Conservation (phyloP, 1,140 invertebrate genomes). For the Lethrus apterus region DNA sequence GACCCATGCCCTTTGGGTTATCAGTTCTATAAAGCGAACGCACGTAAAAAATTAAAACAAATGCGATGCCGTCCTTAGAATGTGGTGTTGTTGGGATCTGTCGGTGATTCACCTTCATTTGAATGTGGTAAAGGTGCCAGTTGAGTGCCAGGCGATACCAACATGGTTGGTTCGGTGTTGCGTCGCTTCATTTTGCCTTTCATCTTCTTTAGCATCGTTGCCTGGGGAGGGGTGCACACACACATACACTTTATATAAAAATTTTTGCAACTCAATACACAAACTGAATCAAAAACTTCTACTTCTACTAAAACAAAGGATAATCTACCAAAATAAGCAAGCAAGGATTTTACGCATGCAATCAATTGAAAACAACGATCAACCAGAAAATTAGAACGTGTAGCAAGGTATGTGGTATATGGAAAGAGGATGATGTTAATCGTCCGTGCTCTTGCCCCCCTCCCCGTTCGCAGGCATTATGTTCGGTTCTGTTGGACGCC, state of each 20-base stretch:
- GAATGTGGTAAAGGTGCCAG: conserved; percentile 45
- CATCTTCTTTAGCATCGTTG: conserved; percentile 82
- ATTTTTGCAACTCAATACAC: conserved; percentile 5
- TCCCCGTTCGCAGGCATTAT: conserved; percentile 62
- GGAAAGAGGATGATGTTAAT: conserved; percentile 31
- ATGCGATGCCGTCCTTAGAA: conserved; percentile 30
- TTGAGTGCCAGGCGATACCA: conserved; percentile 59
- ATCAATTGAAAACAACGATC: too few species aligned
- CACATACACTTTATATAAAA: conserved; percentile 6
- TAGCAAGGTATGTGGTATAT: too few species aligned
- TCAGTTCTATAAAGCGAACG: too few species aligned
- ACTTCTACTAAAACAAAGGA: not conserved
- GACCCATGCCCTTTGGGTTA: too few species aligned
- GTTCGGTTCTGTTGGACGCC: conserved; percentile 79
- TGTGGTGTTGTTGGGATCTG: conserved; percentile 38
- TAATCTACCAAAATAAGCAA: not conserved
- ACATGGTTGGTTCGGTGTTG: conserved; percentile 86
- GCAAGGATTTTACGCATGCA: conserved; percentile 5
- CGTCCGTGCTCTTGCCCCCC: conserved; percentile 54
- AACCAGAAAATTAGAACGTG: too few species aligned
- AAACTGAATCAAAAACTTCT: not conserved
- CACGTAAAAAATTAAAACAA: too few species aligned
- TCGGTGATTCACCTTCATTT: conserved; percentile 41
- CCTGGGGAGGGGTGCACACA: conserved; percentile 54
- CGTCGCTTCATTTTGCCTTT: conserved; percentile 91